These are phyloP conservation scores for Scaptomyza graminum DNA, from an alignment of 1,140 invertebrate genomes.

Conservation along the genomic window DNA sequence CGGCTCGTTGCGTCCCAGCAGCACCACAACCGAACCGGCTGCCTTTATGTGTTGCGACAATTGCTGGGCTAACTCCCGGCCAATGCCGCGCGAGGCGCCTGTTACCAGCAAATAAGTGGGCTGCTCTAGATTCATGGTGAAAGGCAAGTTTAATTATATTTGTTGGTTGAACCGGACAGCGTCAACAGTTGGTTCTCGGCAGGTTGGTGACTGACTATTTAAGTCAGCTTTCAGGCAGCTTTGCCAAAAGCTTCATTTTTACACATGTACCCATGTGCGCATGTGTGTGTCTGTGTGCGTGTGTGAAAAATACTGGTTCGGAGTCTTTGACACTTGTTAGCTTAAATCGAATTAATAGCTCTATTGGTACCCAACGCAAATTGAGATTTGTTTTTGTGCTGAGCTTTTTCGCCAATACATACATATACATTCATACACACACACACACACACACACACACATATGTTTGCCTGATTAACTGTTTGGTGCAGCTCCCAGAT, in stretches of 20 bases:
- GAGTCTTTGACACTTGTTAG: conserved; percentile 7
- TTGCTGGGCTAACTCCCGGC: conserved; percentile 89
- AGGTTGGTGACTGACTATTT: conserved; percentile 15
- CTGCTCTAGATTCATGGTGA: conserved; percentile 74
- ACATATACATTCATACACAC: not conserved
- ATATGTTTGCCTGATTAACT: conserved; percentile 2
- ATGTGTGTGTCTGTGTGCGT: not conserved
- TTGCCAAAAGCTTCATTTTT: conserved; percentile 25
- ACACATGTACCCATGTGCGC: not conserved
- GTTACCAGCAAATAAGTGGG: conserved; percentile 88
- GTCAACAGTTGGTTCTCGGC: conserved; percentile 36
- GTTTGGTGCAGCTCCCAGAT: conserved; percentile 13
- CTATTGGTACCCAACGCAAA: not conserved
- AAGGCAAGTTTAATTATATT: not conserved
- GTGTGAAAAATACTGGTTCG: not conserved
- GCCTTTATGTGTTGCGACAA: conserved; percentile 86
- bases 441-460: not conserved
- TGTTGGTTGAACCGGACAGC: conserved; percentile 7
- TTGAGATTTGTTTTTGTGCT: not conserved
- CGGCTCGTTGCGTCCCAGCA: conserved; percentile 89
- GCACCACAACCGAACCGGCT: conserved; percentile 88
- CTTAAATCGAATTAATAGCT: conserved; percentile 1
- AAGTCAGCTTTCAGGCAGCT: conserved; percentile 31
- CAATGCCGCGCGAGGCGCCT: conserved; percentile 95
- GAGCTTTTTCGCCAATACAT: conserved; percentile 2